Evolutionary conservation across 2,888 invertebrate genomes (phyloP), one percentile per base, ranked within the genome.

Genomic region (Mimachlamys varia): DNA sequence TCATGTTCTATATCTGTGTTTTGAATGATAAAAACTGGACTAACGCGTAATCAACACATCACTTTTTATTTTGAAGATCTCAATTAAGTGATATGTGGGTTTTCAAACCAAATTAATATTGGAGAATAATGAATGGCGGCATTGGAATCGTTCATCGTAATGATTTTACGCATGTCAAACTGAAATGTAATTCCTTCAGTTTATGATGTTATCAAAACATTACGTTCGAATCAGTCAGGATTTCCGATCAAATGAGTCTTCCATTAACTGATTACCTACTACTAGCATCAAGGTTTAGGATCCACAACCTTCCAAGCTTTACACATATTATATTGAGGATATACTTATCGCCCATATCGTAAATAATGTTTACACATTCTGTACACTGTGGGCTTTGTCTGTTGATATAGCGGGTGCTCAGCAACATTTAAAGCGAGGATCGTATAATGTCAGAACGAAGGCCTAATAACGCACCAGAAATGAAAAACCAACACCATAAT

Each of bases 381-480:
- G 33, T 12, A 76, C 76, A 76, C 76, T 33, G 15, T 76, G 7
- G 76, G 12, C 76, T 76, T 76, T 76, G 76, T 76, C 76, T 76
- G 76, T 22, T 76, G 27, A 33, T 22, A 76, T 15, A 27, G 1
- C 33, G 19, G 15, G 76, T 76, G 76, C 76, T 76, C 33, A 76
- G 27, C 76, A 76, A 76, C 76, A 27, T 27, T 76, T 33, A 76
- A 33, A 13, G n/a, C 22, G 58, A 19, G 7, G 76, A 33, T 76
- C 76, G 33, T 22, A 19, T 58, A 58, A 58, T 58, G 58, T 76
- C 76, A 76, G 76, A 4, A 76, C 3, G 53, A 90, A 89, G 53
- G 90, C 90, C 91, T 92, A 92, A 92, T 91, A 91, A 92, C 92
- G 91, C 90, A 50, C 92, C 88, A 88, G 89, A 92, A 92, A 90